These are phyloP conservation scores for Ichneumoninae sp. DNA, from an alignment of 2,888 invertebrate genomes.

Conservation along the genomic window DNA sequence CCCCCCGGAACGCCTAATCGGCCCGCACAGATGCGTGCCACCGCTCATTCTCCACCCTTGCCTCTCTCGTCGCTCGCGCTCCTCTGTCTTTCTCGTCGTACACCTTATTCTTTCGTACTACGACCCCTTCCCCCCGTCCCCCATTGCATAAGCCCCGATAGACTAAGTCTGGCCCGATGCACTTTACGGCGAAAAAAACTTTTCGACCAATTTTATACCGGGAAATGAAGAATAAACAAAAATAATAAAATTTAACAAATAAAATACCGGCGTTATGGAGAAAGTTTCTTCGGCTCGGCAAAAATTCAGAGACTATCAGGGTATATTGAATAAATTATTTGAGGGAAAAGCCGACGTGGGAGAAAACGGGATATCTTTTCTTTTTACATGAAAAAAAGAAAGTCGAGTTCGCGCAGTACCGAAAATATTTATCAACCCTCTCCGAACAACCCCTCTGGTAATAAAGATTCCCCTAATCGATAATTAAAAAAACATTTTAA, in stretches of 20 bases:
- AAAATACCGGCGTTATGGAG: conserved; percentile 10
- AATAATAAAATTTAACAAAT: not conserved
- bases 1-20: conserved; percentile 78
- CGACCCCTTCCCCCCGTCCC: not conserved
- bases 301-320: not conserved
- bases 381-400: not conserved
- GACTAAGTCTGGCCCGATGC: conserved; percentile 12
- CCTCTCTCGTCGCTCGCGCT: conserved; percentile 42
- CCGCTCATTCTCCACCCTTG: conserved; percentile 61
- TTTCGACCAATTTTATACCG: conserved; percentile 46
- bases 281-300: conserved; percentile 17
- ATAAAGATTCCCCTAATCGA: no score
- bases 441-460: no score
- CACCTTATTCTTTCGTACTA: conserved; percentile 24
- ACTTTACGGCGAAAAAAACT: conserved; percentile 54
- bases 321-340: conserved; percentile 6
- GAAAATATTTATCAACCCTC: not conserved
- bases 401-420: not conserved
- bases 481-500: no score
- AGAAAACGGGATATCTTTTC: not conserved
- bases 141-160: conserved; percentile 21
- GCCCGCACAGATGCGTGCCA: conserved; percentile 82
- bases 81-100: conserved; percentile 15
- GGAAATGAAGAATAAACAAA: conserved; percentile 2
- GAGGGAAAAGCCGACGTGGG: not conserved